Evolutionary conservation across 2,888 invertebrate species (phyloP).

Genomic region (Meiosimyza decipiens): DNA sequence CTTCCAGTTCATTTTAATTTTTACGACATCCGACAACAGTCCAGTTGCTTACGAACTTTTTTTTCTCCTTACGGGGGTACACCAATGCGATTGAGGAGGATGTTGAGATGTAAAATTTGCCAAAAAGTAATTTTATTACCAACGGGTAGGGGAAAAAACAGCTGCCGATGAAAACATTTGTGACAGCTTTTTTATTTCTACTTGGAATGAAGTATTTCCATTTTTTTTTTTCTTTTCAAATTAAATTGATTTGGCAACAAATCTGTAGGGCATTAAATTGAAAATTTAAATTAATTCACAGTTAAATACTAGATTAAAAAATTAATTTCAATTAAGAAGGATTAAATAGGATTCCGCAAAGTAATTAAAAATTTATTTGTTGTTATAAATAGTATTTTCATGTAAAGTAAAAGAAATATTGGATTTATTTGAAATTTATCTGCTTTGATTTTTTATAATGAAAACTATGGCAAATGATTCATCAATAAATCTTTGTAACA

Average conservation of each 20-base stretch:
- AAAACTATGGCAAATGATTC: no score
- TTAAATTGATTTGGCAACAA: neutral
- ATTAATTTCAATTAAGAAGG: no score
- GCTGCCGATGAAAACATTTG: constrained; percentile 20
- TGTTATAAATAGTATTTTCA: no score
- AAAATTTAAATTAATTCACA: no score
- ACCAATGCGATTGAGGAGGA: neutral
- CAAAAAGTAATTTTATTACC: constrained; percentile 26
- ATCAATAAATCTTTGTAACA: no score
- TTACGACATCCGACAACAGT: constrained; percentile 8
- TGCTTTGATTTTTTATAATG: no score
- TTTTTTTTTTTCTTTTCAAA: neutral
- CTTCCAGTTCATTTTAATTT: constrained; percentile 21
- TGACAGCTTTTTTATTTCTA: constrained; percentile 5
- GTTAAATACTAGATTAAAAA: no score
- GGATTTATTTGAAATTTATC: no score
- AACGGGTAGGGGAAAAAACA: neutral
- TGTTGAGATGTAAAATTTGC: constrained; percentile 10
- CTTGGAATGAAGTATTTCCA: neutral
- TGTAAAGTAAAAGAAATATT: no score
- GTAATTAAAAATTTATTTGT: no score
- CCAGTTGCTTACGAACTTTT: constrained; percentile 15
- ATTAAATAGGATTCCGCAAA: no score
- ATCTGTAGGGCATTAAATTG: neutral
- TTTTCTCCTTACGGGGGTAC: neutral